Conservation (phyloP, 2,113 vertebrate species). For the Mesitornis unicolor region DNA sequence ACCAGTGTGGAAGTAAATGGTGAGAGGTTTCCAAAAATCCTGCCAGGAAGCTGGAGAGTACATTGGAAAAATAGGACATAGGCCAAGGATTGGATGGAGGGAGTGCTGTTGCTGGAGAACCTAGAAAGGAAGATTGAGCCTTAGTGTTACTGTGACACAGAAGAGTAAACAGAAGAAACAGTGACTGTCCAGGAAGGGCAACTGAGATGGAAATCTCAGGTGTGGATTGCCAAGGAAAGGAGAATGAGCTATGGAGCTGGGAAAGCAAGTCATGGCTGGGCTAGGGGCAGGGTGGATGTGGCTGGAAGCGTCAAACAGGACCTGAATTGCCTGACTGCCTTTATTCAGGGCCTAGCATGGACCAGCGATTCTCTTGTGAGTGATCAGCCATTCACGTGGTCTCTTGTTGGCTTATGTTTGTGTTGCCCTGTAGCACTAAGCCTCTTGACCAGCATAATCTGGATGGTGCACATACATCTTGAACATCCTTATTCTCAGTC, state of each 20-base stretch:
- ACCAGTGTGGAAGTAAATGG: not conserved
- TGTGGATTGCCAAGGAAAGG: not conserved
- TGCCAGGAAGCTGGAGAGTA: not conserved
- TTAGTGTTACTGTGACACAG: not conserved
- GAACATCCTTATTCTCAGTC: not conserved
- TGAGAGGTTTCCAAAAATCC: not conserved
- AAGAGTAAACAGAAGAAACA: not conserved
- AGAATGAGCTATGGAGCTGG: not conserved
- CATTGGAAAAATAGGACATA: not conserved
- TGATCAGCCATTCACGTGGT: fast-evolving
- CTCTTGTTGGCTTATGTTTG: not conserved
- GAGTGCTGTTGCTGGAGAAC: not conserved
- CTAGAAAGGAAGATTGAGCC: not conserved
- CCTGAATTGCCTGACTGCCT: not conserved
- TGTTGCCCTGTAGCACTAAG: not conserved
- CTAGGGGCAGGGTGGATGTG: not conserved
- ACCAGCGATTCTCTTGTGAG: not conserved
- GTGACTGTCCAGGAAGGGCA: not conserved
- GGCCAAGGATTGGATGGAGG: not conserved
- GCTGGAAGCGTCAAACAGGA: not conserved
- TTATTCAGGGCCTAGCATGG: not conserved
- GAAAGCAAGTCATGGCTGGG: not conserved
- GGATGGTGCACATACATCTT: not conserved
- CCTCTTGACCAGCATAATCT: not conserved
- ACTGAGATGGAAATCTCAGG: not conserved